Percentiles rank a stretch among this genome's conserved stretches.
Conservation (phyloP, 2,888 invertebrate genomes). For the Pyrrhia umbra region DNA sequence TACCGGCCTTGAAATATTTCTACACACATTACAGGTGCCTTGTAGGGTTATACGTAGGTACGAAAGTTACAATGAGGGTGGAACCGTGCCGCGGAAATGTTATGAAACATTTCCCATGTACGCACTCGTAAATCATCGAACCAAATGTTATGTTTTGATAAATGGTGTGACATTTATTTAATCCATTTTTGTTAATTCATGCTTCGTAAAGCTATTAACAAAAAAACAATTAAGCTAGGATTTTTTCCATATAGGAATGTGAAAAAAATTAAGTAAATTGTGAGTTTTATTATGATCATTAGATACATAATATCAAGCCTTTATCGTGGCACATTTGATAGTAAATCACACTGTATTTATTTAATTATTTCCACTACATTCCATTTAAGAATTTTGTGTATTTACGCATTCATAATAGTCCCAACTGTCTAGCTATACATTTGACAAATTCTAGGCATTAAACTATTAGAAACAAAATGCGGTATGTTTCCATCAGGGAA, state of each 20-base stretch:
- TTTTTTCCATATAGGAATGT: not conserved
- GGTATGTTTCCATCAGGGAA: too few relatives aligned
- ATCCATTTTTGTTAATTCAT: slow-evolving; percentile 37
- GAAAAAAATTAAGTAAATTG: not conserved
- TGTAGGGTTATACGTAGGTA: slow-evolving; percentile 21
- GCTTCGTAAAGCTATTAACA: not conserved
- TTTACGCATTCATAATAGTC: not conserved
- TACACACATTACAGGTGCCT: slow-evolving; percentile 54
- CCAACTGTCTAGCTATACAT: not conserved
- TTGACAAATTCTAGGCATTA: not conserved
- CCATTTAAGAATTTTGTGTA: not conserved
- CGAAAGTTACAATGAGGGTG: slow-evolving; percentile 4
- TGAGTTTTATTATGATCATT: not conserved
- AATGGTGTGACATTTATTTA: slow-evolving; percentile 34
- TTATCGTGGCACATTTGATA: not conserved
- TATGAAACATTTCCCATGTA: slow-evolving; percentile 24
- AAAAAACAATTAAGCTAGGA: not conserved
- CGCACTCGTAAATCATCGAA: slow-evolving; percentile 28
- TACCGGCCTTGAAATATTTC: slow-evolving; percentile 64
- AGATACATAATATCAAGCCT: not conserved
- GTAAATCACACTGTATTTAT: not conserved
- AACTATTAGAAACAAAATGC: too few relatives aligned
- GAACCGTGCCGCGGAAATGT: slow-evolving; percentile 3
- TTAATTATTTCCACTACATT: not conserved
- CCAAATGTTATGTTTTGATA: slow-evolving; percentile 44